These are phyloP conservation scores for Patagioenas fasciata DNA, from an alignment of 2,113 vertebrate species.

Conservation along the genomic window DNA sequence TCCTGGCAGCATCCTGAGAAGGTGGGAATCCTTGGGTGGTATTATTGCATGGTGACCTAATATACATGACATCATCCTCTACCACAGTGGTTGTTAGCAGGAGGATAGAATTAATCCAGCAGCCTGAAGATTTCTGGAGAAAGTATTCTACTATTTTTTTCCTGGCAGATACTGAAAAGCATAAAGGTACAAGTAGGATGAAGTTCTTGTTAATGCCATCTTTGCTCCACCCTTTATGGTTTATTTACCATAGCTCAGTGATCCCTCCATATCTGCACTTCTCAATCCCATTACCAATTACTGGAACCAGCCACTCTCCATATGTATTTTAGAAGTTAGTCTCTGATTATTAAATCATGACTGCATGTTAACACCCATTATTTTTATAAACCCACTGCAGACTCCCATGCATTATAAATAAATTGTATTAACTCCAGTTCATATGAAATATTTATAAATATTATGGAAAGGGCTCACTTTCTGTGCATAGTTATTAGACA, in stretches of 20 bases:
- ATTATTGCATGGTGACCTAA: not conserved
- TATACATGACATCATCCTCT: not conserved
- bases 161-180: not conserved
- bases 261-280: not conserved
- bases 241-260: not conserved
- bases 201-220: not conserved
- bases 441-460: constrained; percentile 75
- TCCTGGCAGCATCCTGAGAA: not conserved
- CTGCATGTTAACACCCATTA: constrained; percentile 63
- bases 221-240: not conserved
- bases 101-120: not conserved
- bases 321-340: constrained; percentile 57
- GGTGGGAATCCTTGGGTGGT: not conserved
- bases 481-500: constrained; percentile 61
- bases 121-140: not conserved
- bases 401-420: constrained; percentile 66
- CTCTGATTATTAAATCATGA: constrained; percentile 70
- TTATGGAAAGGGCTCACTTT: constrained; percentile 62
- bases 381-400: constrained; percentile 63
- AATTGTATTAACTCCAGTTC: constrained; percentile 59
- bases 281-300: not conserved
- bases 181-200: not conserved
- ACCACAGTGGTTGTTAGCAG: not conserved
- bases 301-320: not conserved
- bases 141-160: not conserved